Percentiles rank a stretch among this genome's conserved stretches.
Conservation (phyloP, 2,797 vertebrate species). For the Lepilemur ruficaudatus region DNA sequence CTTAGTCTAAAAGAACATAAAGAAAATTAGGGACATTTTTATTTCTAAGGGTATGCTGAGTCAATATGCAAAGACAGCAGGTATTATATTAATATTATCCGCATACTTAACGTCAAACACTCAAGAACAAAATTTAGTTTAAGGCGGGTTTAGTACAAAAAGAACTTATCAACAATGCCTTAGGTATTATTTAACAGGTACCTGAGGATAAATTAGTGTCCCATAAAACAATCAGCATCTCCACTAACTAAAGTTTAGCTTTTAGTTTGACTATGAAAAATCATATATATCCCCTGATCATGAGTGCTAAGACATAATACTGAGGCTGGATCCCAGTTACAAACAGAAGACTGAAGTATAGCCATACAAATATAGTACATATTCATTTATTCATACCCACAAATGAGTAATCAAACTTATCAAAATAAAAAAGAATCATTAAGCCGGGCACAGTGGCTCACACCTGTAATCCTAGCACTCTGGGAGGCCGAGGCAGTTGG, state of each 20-base stretch:
- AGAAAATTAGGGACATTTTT: constrained; percentile 20
- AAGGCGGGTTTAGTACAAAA: constrained; percentile 20
- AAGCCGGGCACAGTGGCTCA: too few relatives aligned
- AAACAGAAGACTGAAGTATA: constrained; percentile 28
- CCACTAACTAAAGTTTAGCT: constrained; percentile 23
- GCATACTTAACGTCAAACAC: constrained; percentile 9
- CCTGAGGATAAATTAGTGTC: background rate
- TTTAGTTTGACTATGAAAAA: constrained; percentile 30
- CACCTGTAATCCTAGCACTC: too few relatives aligned
- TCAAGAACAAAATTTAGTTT: constrained; percentile 40
- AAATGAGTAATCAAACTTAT: constrained; percentile 35
- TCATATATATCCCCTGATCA: background rate
- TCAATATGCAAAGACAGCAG: constrained; percentile 9
- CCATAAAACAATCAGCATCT: background rate
- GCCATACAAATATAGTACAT: background rate
- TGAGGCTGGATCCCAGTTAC: background rate
- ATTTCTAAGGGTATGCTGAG: background rate
- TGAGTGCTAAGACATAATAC: background rate
- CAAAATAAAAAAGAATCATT: constrained; percentile 26
- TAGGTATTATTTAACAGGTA: constrained; percentile 17
- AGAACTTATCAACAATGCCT: constrained; percentile 4
- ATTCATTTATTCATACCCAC: constrained; percentile 22
- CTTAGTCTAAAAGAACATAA: constrained; percentile 5
- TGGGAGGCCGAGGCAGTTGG: too few relatives aligned
- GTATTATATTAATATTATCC: background rate